Conservation (phyloP, 2,888 invertebrate genomes). For the Heteropelma amictum region DNA sequence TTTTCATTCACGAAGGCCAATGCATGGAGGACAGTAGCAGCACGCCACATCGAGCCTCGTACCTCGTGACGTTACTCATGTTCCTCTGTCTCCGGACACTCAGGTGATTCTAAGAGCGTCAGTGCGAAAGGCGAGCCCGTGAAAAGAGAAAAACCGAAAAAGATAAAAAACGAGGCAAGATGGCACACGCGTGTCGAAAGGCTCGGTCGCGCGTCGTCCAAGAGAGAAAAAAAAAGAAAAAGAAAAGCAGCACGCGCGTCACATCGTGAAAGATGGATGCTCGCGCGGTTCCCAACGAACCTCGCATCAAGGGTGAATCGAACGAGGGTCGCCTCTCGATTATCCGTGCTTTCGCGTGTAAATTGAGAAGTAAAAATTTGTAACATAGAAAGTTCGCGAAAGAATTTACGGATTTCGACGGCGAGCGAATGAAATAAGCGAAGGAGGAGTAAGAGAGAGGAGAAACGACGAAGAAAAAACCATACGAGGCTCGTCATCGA, state of each 20-base stretch:
- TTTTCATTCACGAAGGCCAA: conserved; percentile 79
- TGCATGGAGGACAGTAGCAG: conserved; percentile 80
- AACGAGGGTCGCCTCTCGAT: not conserved
- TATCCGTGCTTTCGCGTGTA: too few species aligned
- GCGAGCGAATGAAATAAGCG: not conserved
- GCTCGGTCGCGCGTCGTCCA: conserved; percentile 1
- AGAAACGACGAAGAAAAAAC: not conserved
- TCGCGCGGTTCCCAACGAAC: not conserved
- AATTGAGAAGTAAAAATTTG: conserved; percentile 23
- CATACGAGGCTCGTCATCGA: conserved; percentile 48
- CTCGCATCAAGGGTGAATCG: not conserved
- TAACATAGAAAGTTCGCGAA: conserved; percentile 55
- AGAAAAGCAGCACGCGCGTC: not conserved
- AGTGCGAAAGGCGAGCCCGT: conserved; percentile 8
- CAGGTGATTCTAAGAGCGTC: conserved; percentile 74
- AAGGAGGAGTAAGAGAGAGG: conserved; percentile 15
- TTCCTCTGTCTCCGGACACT: conserved; percentile 54
- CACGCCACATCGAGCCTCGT: conserved; percentile 65
- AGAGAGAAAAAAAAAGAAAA: conserved; percentile 2
- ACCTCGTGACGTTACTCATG: conserved; percentile 67
- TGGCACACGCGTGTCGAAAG: not conserved
- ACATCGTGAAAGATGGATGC: not conserved
- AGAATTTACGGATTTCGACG: conserved; percentile 12
- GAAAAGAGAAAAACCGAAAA: not conserved
- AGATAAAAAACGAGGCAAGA: not conserved